Evolutionary conservation across 2,113 vertebrate species (phyloP).

Genomic region (Brachionichthys hirsutus): DNA sequence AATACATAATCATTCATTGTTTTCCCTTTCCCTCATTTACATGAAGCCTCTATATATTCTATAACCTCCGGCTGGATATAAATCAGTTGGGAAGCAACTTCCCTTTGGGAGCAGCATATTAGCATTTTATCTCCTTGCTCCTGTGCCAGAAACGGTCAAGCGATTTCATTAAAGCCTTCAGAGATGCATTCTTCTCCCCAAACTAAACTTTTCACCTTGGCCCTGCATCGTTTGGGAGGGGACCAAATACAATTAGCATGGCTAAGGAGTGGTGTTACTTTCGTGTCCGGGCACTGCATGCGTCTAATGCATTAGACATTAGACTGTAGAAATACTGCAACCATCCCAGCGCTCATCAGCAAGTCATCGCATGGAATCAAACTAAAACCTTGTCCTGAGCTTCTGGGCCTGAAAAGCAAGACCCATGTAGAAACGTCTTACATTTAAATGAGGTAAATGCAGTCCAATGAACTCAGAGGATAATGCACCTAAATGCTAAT

Average conservation of each 20-base stretch:
- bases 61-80: constrained; percentile 10
- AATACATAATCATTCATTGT: constrained; percentile 48
- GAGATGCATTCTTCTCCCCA: constrained; percentile 45
- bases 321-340: no score
- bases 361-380: no score
- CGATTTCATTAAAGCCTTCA: constrained; percentile 41
- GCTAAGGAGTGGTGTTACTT: constrained; percentile 18
- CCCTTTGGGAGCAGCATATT: constrained; percentile 39
- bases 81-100: constrained; percentile 35
- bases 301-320: constrained; percentile 1
- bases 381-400: no score
- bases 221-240: constrained; percentile 25
- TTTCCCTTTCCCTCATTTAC: constrained; percentile 36
- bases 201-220: constrained; percentile 54
- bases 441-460: no score
- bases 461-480: no score
- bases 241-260: constrained; percentile 47
- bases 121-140: constrained; percentile 23
- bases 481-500: no score
- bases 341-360: no score
- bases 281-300: constrained; percentile 3
- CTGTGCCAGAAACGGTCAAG: constrained; percentile 41
- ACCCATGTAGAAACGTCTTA: no score
- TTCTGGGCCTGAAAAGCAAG: no score
- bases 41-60: constrained; percentile 22